phyloP scores from a whole-genome alignment of 1,140 invertebrate genomes.

The Lepeophtheirus salmonis region DNA sequence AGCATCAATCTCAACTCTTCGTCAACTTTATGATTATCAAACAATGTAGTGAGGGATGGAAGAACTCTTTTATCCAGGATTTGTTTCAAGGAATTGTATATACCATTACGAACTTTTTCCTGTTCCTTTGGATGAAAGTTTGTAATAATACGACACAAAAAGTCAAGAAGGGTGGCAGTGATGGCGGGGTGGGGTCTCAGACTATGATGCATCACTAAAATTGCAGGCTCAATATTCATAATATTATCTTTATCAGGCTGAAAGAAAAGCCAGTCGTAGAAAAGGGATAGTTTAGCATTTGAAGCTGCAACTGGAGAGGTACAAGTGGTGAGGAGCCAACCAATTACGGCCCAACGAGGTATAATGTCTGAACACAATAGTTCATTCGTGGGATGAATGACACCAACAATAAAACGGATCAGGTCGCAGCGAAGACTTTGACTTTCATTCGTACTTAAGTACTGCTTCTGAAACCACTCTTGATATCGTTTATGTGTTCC shows the following conservation, averaged over 20 bases:
- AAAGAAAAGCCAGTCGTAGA: slow-evolving; percentile 95
- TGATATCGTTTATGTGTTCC: slow-evolving; percentile 95
- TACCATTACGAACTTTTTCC: slow-evolving; percentile 50
- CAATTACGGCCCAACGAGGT: slow-evolving; percentile 92
- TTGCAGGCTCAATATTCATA: slow-evolving; percentile 98
- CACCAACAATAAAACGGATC: slow-evolving; percentile 89
- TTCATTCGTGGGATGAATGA: slow-evolving; percentile 94
- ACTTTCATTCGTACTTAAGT: slow-evolving; percentile 87
- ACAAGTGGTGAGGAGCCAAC: slow-evolving; percentile 89
- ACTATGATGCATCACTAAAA: slow-evolving; percentile 92
- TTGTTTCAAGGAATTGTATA: slow-evolving; percentile 72
- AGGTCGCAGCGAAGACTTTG: slow-evolving; percentile 84
- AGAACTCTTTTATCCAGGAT: slow-evolving; percentile 87
- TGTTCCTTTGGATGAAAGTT: slow-evolving; percentile 13
- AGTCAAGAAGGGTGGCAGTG: slow-evolving; percentile 81
- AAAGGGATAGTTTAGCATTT: slow-evolving; percentile 84
- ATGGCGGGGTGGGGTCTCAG: slow-evolving; percentile 86
- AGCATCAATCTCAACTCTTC: slow-evolving; percentile 14
- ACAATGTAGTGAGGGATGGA: slow-evolving; percentile 64
- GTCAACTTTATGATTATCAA: slow-evolving; percentile 50
- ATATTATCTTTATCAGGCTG: slow-evolving; percentile 90
- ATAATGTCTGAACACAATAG: slow-evolving; percentile 92
- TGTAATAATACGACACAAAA: slow-evolving; percentile 59
- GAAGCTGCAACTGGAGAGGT: slow-evolving; percentile 79
- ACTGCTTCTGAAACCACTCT: slow-evolving; percentile 94